Percentiles rank a stretch among this genome's conserved stretches.
Evolutionary conservation across 1,140 invertebrate species (phyloP).

Genomic region (Battus philenor): DNA sequence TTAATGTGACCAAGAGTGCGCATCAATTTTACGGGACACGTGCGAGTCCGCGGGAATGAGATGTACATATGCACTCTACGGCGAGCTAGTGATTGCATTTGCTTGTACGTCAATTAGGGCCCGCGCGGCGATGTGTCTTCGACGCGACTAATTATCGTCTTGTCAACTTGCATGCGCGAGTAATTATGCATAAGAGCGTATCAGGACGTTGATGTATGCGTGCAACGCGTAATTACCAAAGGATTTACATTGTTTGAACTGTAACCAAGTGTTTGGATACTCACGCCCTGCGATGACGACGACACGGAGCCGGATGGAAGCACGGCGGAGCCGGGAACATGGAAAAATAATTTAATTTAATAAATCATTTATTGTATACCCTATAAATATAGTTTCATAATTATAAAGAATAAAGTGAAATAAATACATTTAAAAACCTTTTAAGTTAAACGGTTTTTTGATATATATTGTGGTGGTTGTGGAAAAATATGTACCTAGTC

Average conservation of each 20-base stretch:
- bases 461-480: too few relatives aligned
- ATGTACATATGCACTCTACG: slow-evolving; percentile 49
- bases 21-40: too few relatives aligned
- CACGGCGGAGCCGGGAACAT: slow-evolving; percentile 6
- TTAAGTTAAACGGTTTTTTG: too few relatives aligned
- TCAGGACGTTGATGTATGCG: slow-evolving; percentile 40
- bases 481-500: too few relatives aligned
- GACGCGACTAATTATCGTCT: slow-evolving; percentile 60
- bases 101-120: slow-evolving; percentile 71
- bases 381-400: background rate
- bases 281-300: slow-evolving; percentile 39
- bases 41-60: slow-evolving; percentile 36
- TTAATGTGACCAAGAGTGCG: too few relatives aligned
- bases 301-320: background rate
- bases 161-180: slow-evolving; percentile 43
- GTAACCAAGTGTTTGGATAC: slow-evolving; percentile 23
- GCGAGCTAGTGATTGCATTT: slow-evolving; percentile 68
- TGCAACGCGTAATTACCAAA: too few relatives aligned
- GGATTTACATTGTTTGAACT: too few relatives aligned
- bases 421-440: too few relatives aligned
- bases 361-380: background rate
- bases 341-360: background rate
- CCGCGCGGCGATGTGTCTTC: slow-evolving; percentile 64
- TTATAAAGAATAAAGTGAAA: background rate
- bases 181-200: slow-evolving; percentile 44